phyloP scores from a whole-genome alignment of 1,140 invertebrate genomes.

The Zaprionus camerounensis region DNA sequence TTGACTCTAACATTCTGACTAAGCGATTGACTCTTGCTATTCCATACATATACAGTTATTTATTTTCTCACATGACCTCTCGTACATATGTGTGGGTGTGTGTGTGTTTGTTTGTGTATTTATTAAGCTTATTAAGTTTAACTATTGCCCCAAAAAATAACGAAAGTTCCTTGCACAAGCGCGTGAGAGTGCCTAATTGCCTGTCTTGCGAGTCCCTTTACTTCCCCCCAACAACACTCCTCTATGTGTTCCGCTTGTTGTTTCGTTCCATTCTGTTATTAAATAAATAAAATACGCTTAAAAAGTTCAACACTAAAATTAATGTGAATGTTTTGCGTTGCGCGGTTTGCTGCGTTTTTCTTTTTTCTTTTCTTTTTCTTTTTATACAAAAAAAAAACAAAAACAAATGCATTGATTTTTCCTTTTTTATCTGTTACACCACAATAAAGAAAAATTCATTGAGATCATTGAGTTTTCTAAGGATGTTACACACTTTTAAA shows the following conservation, averaged over 20 bases:
- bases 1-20: slow-evolving; percentile 39
- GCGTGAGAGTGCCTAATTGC: slow-evolving; percentile 64
- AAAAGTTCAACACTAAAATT: slow-evolving; percentile 69
- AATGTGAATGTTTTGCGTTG: slow-evolving; percentile 72
- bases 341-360: slow-evolving; percentile 29
- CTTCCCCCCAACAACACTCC: not conserved
- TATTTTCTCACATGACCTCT: slow-evolving; percentile 7
- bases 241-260: not conserved
- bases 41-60: slow-evolving; percentile 10
- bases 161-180: slow-evolving; percentile 15
- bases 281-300: slow-evolving; percentile 49
- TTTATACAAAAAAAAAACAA: slow-evolving; percentile 14
- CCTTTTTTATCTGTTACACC: slow-evolving; percentile 48
- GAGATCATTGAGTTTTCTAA: slow-evolving; percentile 80
- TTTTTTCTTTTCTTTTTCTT: slow-evolving; percentile 7
- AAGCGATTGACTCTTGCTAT: slow-evolving; percentile 48
- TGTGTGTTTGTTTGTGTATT: slow-evolving; percentile 1
- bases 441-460: slow-evolving; percentile 78
- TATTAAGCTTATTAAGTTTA: slow-evolving; percentile 50
- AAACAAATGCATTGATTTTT: slow-evolving; percentile 37
- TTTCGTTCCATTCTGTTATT: slow-evolving; percentile 17
- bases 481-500: slow-evolving; percentile 60
- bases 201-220: slow-evolving; percentile 21
- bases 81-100: slow-evolving; percentile 9
- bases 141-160: slow-evolving; percentile 46